Conservation (phyloP, 2,888 invertebrate genomes). For the Phania funesta region DNA sequence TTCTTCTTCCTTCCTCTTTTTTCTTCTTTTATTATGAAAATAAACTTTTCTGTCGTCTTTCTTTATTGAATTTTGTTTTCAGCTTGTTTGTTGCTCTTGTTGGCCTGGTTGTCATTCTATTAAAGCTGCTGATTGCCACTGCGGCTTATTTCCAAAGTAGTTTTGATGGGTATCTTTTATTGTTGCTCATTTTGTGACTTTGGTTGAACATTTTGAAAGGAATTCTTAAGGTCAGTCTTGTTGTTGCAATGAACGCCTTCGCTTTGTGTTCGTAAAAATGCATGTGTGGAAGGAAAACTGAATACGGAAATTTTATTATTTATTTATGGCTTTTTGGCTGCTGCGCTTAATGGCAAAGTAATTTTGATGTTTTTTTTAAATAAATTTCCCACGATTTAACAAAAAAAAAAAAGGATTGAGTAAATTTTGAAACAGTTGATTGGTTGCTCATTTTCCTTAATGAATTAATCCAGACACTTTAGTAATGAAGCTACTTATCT, state of each 20-base stretch:
- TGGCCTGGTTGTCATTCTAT: conserved; percentile 55
- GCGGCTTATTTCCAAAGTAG: conserved; percentile 67
- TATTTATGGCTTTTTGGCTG: background rate
- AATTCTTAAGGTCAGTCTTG: conserved; percentile 56
- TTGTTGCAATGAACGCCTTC: conserved; percentile 64
- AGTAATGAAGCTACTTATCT: no score
- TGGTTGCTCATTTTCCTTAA: no score
- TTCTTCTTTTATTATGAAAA: background rate
- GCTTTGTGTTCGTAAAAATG: conserved; percentile 21
- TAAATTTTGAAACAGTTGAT: no score
- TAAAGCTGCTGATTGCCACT: conserved; percentile 65
- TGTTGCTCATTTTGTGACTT: conserved; percentile 42
- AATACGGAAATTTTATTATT: conserved; percentile 31
- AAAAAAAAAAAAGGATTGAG: no score
- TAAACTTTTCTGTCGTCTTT: conserved; percentile 17
- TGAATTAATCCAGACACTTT: no score
- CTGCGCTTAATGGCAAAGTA: background rate
- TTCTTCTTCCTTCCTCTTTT: conserved; percentile 54
- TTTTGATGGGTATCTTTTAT: conserved; percentile 38
- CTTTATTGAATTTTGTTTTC: conserved; percentile 31
- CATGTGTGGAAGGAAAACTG: background rate
- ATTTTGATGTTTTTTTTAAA: background rate
- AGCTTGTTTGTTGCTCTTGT: conserved; percentile 49
- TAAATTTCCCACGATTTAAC: conserved; percentile 12
- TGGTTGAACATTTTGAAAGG: conserved; percentile 42